phyloP scores from a whole-genome alignment of 2,888 invertebrate genomes.

The Oscheius sp. region DNA sequence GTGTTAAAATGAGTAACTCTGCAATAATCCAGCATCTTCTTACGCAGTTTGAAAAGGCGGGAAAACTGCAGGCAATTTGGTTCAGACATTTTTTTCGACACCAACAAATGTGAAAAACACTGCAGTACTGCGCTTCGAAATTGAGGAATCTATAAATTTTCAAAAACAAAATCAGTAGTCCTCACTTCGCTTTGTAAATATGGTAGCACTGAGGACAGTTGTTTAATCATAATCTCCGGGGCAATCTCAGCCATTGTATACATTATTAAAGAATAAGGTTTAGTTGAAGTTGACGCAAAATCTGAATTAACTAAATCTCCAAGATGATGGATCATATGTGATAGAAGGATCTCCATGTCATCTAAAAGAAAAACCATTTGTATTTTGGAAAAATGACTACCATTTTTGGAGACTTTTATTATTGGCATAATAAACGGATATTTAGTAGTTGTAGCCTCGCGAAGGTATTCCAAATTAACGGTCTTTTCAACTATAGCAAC shows the following conservation, averaged over 20 bases:
- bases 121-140: constrained; percentile 34
- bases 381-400: constrained; percentile 1
- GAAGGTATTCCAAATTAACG: constrained; percentile 36
- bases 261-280: constrained; percentile 33
- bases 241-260: constrained; percentile 29
- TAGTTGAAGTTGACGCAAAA: constrained; percentile 11
- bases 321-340: constrained; percentile 40
- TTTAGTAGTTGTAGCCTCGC: constrained; percentile 30
- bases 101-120: constrained; percentile 28
- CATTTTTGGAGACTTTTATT: constrained; percentile 30
- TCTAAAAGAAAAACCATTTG: constrained; percentile 2
- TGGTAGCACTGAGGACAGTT: constrained; percentile 18
- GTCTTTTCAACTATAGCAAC: constrained; percentile 41
- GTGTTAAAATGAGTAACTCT: constrained; percentile 19
- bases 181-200: constrained; percentile 38
- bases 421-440: constrained; percentile 58
- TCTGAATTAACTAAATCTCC: constrained; percentile 29
- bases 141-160: constrained; percentile 21
- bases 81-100: constrained; percentile 16
- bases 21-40: constrained; percentile 29
- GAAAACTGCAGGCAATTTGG: constrained; percentile 26
- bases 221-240: constrained; percentile 30
- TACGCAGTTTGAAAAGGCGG: constrained; percentile 21
- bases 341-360: constrained; percentile 43
- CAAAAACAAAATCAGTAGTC: background rate